phyloP scores from a whole-genome alignment of 1,140 invertebrate species.

The Drosophila pandora region DNA sequence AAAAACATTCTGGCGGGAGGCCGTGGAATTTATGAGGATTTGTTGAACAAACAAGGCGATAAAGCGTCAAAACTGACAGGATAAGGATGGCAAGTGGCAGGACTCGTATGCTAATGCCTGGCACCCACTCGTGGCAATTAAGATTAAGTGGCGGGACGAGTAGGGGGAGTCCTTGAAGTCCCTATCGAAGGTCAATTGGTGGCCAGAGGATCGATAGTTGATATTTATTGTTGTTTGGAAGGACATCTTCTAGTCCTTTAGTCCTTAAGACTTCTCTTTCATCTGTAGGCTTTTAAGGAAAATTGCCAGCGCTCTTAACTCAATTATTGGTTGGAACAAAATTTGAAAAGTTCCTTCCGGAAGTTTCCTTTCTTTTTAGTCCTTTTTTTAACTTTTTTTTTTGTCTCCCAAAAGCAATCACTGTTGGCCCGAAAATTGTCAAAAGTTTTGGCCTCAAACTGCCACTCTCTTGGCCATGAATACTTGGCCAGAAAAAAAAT shows the following conservation, averaged over 20 bases:
- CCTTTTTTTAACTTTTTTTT: not conserved
- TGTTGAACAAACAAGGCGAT: constrained; percentile 35
- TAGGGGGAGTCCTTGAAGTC: not conserved
- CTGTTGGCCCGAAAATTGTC: constrained; percentile 44
- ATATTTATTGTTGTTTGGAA: too few species aligned
- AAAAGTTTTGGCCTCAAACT: constrained; percentile 17
- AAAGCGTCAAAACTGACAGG: constrained; percentile 16
- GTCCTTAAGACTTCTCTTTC: not conserved
- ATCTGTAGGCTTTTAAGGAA: not conserved
- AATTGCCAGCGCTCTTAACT: constrained; percentile 8
- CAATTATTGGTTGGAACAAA: constrained; percentile 36
- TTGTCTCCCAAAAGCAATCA: constrained; percentile 18
- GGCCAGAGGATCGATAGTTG: not conserved
- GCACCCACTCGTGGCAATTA: constrained; percentile 60
- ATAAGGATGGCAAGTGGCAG: not conserved
- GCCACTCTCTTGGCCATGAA: constrained; percentile 19
- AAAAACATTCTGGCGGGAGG: constrained; percentile 30
- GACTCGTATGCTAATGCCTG: constrained; percentile 27
- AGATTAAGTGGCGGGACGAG: constrained; percentile 53
- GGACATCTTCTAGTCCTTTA: too few species aligned
- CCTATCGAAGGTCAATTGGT: constrained; percentile 20
- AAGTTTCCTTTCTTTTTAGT: constrained; percentile 25
- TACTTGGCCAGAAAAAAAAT: constrained; percentile 20
- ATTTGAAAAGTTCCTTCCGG: constrained; percentile 6
- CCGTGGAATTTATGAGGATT: constrained; percentile 49